Conservation (phyloP, 1,140 invertebrate genomes). For the Anadara kagoshimensis region DNA sequence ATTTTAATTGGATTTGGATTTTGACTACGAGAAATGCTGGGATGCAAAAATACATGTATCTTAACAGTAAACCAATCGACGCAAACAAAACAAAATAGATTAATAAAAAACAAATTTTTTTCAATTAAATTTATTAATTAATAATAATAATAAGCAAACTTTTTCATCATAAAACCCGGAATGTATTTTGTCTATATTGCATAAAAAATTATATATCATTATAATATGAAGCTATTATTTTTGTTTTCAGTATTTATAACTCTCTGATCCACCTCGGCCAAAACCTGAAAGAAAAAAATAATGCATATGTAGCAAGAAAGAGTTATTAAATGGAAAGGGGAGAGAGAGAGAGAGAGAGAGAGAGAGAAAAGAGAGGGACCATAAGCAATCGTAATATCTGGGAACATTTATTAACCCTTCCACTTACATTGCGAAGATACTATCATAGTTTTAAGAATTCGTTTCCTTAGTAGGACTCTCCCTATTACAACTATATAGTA, state of each 20-base stretch:
- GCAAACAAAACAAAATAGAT: background rate
- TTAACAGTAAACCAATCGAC: background rate
- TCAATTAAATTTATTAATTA: background rate
- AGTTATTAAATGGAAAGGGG: too few species aligned
- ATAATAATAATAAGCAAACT: background rate
- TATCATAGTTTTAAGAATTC: background rate
- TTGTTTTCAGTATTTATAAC: background rate
- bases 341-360: too few species aligned
- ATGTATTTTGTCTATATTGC: background rate
- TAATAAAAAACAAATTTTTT: background rate
- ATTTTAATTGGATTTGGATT: too few species aligned
- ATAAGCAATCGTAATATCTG: too few species aligned
- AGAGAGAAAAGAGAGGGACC: too few species aligned
- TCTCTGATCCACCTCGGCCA: slow-evolving; percentile 15
- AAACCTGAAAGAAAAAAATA: background rate
- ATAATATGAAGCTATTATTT: background rate
- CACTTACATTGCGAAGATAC: background rate
- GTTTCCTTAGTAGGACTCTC: too few species aligned
- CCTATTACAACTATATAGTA: too few species aligned
- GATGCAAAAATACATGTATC: too few species aligned
- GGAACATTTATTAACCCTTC: too few species aligned
- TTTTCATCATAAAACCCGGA: background rate
- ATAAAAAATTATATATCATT: background rate
- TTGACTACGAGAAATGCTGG: too few species aligned
- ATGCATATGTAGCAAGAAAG: background rate